A percentile compares a stretch with the other conserved stretches of the same genome.
phyloP scores from a whole-genome alignment of 1,140 invertebrate genomes.

The Drosophila navojoa region DNA sequence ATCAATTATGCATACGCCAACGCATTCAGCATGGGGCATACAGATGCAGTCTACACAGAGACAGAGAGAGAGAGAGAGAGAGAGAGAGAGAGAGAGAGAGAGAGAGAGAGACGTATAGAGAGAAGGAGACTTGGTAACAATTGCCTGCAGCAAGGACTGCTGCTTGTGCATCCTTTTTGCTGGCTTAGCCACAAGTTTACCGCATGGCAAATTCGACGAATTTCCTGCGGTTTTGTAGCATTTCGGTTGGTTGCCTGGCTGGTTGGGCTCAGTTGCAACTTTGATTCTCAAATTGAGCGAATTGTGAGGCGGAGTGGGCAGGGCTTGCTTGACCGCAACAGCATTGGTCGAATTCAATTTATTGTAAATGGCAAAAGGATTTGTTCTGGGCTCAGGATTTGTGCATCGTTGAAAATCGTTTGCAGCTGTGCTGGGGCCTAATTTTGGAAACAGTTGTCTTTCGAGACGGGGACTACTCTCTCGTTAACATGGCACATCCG shows the following conservation, averaged over 20 bases:
- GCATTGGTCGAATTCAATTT: slow-evolving; percentile 81
- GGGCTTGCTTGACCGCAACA: slow-evolving; percentile 58
- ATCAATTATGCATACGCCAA: slow-evolving; percentile 83
- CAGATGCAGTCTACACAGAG: slow-evolving; percentile 21
- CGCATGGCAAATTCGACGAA: slow-evolving; percentile 82
- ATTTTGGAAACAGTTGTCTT: slow-evolving; percentile 51
- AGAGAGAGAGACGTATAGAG: neutral
- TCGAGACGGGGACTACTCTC: slow-evolving; percentile 2
- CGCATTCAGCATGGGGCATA: slow-evolving; percentile 47
- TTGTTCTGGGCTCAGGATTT: slow-evolving; percentile 47
- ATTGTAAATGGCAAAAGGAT: slow-evolving; percentile 77
- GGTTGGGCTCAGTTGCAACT: slow-evolving; percentile 46
- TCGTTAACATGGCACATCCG: slow-evolving; percentile 81
- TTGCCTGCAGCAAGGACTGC: slow-evolving; percentile 50
- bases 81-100: neutral
- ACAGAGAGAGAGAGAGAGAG: neutral
- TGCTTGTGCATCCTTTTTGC: slow-evolving; percentile 61
- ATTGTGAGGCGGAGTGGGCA: neutral
- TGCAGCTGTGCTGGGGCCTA: slow-evolving; percentile 53
- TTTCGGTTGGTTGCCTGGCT: slow-evolving; percentile 42
- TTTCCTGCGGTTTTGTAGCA: slow-evolving; percentile 78
- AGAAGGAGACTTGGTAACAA: slow-evolving; percentile 19
- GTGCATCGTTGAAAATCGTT: slow-evolving; percentile 25
- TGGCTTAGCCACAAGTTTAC: slow-evolving; percentile 52
- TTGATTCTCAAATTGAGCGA: slow-evolving; percentile 43